phyloP scores from a whole-genome alignment of 2,113 vertebrate species.

The Oenanthe melanoleuca region DNA sequence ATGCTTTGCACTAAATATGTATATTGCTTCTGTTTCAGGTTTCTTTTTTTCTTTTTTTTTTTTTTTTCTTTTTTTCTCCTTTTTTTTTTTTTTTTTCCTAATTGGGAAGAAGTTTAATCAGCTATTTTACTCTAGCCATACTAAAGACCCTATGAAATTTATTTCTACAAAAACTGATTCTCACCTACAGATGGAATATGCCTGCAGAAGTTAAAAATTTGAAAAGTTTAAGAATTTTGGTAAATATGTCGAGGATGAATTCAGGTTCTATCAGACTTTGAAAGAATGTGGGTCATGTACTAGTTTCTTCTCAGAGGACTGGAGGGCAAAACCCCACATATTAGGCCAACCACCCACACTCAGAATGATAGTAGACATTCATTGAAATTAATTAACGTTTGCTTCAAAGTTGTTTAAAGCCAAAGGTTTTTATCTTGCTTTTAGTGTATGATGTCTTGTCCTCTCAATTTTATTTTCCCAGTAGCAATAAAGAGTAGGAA shows the following conservation, averaged over 20 bases:
- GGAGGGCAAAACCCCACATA: not conserved
- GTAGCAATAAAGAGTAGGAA: not conserved
- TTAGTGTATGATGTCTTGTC: not conserved
- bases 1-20: slow-evolving; percentile 58
- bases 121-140: not conserved
- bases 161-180: slow-evolving; percentile 45
- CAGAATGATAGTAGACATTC: not conserved
- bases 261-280: not conserved
- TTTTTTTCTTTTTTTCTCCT: not conserved
- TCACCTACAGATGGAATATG: not conserved
- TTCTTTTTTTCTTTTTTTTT: not conserved
- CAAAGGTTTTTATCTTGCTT: not conserved
- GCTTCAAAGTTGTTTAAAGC: not conserved
- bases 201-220: not conserved
- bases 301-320: not conserved
- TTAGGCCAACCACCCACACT: not conserved
- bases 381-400: not conserved
- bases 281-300: not conserved
- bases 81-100: not conserved
- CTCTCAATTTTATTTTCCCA: not conserved
- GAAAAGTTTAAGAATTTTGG: slow-evolving; percentile 11
- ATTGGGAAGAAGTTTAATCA: slow-evolving; percentile 59
- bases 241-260: not conserved
- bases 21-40: slow-evolving; percentile 12
- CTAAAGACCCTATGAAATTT: not conserved